These are phyloP conservation scores for Tautogolabrus adspersus DNA, from an alignment of 2,113 vertebrate genomes.

Conservation along the genomic window DNA sequence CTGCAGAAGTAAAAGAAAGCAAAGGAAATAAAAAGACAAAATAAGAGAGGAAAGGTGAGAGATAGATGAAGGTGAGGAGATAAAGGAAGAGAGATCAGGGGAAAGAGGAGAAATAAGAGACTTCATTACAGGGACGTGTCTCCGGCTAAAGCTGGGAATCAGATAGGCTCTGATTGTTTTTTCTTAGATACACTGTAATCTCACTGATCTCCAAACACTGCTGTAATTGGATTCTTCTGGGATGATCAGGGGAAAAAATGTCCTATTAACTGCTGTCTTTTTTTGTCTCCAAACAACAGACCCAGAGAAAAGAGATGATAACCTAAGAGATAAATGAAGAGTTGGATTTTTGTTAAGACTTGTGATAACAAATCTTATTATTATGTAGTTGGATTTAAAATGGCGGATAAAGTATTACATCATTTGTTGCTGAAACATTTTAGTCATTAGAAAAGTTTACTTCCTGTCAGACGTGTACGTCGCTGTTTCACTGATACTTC, in stretches of 20 bases:
- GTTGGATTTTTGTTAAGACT: conserved; percentile 40
- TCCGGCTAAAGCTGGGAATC: conserved; percentile 78
- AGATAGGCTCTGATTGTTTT: conserved; percentile 87
- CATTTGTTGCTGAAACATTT: not conserved
- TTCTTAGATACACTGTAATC: conserved; percentile 84
- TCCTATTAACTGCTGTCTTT: conserved; percentile 69
- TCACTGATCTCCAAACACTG: conserved; percentile 79
- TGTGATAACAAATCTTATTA: conserved; percentile 32
- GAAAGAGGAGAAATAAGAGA: conserved; percentile 63
- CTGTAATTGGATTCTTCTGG: conserved; percentile 85
- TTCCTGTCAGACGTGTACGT: not conserved
- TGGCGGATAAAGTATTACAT: not conserved
- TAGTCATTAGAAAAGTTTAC: not conserved
- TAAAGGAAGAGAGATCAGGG: conserved; percentile 37
- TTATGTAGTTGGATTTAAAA: conserved; percentile 30
- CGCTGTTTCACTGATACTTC: not conserved
- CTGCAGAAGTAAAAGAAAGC: not conserved
- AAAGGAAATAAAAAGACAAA: not conserved
- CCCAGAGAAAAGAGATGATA: conserved; percentile 30
- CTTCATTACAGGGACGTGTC: conserved; percentile 75
- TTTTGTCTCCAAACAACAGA: conserved; percentile 71
- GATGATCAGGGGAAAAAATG: conserved; percentile 70
- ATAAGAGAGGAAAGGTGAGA: not conserved
- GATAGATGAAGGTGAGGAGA: conserved; percentile 34
- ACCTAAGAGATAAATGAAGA: conserved; percentile 41